Percentiles rank a stretch among this genome's conserved stretches.
phyloP scores from a whole-genome alignment of 2,888 invertebrate genomes.

The Patella caerulea region DNA sequence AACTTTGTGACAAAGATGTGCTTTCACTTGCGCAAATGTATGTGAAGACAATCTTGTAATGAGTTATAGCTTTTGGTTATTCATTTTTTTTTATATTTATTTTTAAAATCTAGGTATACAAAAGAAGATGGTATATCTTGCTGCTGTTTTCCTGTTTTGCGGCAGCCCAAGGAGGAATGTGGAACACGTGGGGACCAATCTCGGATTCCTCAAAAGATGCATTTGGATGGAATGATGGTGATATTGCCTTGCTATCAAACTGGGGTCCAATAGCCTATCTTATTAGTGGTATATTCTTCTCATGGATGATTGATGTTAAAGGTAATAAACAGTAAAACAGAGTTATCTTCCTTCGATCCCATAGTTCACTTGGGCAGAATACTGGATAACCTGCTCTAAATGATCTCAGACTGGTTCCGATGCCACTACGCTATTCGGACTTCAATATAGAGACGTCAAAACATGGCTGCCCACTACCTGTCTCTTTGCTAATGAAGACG shows the following conservation, averaged over 20 bases:
- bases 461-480: too few relatives aligned
- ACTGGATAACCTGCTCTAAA: too few relatives aligned
- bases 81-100: background rate
- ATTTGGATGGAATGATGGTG: conserved; percentile 37
- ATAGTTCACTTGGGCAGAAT: background rate
- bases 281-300: conserved; percentile 30
- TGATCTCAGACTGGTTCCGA: too few relatives aligned
- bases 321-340: conserved; percentile 22
- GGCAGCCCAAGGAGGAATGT: conserved; percentile 32
- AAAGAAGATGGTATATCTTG: conserved; percentile 42
- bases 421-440: too few relatives aligned
- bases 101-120: conserved; percentile 26
- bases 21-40: too few relatives aligned
- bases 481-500: too few relatives aligned
- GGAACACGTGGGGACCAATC: conserved; percentile 46
- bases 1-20: too few relatives aligned
- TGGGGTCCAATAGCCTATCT: conserved; percentile 37
- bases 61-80: too few relatives aligned
- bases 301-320: conserved; percentile 43
- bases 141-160: conserved; percentile 34
- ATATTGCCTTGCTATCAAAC: conserved; percentile 41
- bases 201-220: conserved; percentile 37
- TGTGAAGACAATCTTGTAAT: too few relatives aligned
- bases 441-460: too few relatives aligned
- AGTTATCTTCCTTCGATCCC: background rate